These are phyloP conservation scores for Agrotis ipsilon DNA, from an alignment of 2,888 invertebrate genomes.

Conservation along the genomic window DNA sequence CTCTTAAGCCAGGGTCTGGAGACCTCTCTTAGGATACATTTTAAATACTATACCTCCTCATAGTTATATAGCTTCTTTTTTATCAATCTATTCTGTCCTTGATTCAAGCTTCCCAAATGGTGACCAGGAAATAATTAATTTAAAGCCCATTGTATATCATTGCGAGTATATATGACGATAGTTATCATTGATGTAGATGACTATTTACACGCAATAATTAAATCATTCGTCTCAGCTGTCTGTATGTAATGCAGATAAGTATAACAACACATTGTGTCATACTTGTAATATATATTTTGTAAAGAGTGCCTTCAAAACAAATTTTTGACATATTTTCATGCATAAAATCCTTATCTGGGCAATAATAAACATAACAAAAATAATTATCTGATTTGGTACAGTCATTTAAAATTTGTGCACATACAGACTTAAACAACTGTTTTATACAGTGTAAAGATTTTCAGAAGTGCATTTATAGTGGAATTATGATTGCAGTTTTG, in stretches of 20 bases:
- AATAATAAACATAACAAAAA: too few species aligned
- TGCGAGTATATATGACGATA: neutral
- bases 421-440: too few species aligned
- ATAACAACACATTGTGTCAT: neutral
- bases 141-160: constrained; percentile 3
- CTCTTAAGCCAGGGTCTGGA: too few species aligned
- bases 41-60: too few species aligned
- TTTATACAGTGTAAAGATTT: too few species aligned
- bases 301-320: too few species aligned
- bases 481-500: neutral
- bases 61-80: too few species aligned
- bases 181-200: constrained; percentile 20
- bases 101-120: neutral
- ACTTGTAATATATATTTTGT: too few species aligned
- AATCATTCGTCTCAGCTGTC: constrained; percentile 25
- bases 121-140: constrained; percentile 26
- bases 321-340: too few species aligned
- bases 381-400: too few species aligned
- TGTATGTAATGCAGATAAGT: constrained; percentile 18
- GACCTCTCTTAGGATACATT: too few species aligned
- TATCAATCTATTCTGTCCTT: neutral
- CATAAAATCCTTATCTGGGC: too few species aligned
- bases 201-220: constrained; percentile 35
- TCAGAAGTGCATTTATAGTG: neutral
- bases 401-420: neutral